Base-by-base conservation (phyloP, 2,797 vertebrate genomes). In the Buceros bicornis region DNA sequence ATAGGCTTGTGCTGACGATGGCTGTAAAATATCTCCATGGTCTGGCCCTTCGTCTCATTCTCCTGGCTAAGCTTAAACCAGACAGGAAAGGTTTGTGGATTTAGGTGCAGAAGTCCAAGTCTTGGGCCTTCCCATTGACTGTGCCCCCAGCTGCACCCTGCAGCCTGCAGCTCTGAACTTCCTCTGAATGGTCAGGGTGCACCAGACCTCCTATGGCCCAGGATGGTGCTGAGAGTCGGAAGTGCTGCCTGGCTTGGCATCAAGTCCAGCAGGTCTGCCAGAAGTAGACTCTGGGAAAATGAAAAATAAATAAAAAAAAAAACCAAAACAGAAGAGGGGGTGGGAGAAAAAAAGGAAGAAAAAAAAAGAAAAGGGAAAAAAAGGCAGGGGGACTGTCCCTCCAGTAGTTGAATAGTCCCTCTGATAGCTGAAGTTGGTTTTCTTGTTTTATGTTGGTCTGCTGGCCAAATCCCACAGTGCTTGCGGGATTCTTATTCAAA, bases 401-500 rank as follows among this genome's bases (percentile, higher is more conserved):
- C 31, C 21, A 43, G 7, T 17, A 64, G 26, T 33, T 80, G 69
- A 93, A 78, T 21, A 62, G 29, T 37, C 57, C 16, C 37, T 67
- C 35, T 0, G 0, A 19, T 13, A 60, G 56, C 1, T 73, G 51
- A 54, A 54, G 54, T 40, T 94, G 57, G 29, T 92, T 65, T 71
- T 82, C 58, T 72, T 60, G 25, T 57, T 82, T 31, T 93, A 5
- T 66, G 9, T 50, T 84, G 82, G 66, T 78, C 65, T 91, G 21
- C 76, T 61, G 83, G 93, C 82, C 92, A 91, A 87, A 83, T 60
- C 83, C 79, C 87, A 67, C 61, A 53, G 82, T 40, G 50, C 67
- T 79, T 61, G 89, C 54, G 76, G 79, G 82, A 43, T 88, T 93
- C 81, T 79, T 93, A 88, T 66, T 80, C 79, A 89, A 65, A 65